Evolutionary conservation across 2,797 vertebrate genomes (phyloP), one percentile per base, ranked within the genome.

Genomic region (Acrossocheilus fasciatus): DNA sequence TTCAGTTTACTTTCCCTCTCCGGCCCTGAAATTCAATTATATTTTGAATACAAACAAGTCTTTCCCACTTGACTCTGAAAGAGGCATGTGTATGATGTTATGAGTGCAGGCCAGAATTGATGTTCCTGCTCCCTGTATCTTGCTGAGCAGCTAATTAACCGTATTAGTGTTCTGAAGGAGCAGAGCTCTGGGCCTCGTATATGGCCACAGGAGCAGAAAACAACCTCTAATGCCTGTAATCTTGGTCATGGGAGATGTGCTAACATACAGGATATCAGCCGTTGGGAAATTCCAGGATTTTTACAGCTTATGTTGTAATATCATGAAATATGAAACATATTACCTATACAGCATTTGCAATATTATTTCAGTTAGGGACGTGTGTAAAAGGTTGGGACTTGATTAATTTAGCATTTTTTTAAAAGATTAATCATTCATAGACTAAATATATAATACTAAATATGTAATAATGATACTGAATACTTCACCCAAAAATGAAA

Each of bases 1-100:
- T 91, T 86, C 76, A 94, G 93, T 93, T 59, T 47, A 83, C 86
- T 89, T 91, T 86, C 77, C 45, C 66, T 78, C 36, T 70, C 72
- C 73, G 18, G 39, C 39, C 52, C 86, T 81, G 62, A 93, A 95
- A 95, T 94, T 89, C 88, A 26, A 92, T 96, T 95, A 95, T 84
- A 90, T 91, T 89, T 92, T 93, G 87, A 90, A 93, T 89, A 82
- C 87, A 88, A 88, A 92, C 90, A 91, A 90, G 87, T 89, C 30
- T 59, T 17, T n/a, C 20, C 39, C 17, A 39, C 80, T 62, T 68
- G 50, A 57, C 82, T 80, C 75, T 93, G 89, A 94, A 94, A 93
- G 92, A 69, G 86, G 83, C 89, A 90, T 92, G 86, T 95, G 94
- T 94, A 43, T 88, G 73, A 70, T 75, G 68, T 62, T 80, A 47